Conservation (phyloP, 2,113 vertebrate species). For the Oreamnos americanus region DNA sequence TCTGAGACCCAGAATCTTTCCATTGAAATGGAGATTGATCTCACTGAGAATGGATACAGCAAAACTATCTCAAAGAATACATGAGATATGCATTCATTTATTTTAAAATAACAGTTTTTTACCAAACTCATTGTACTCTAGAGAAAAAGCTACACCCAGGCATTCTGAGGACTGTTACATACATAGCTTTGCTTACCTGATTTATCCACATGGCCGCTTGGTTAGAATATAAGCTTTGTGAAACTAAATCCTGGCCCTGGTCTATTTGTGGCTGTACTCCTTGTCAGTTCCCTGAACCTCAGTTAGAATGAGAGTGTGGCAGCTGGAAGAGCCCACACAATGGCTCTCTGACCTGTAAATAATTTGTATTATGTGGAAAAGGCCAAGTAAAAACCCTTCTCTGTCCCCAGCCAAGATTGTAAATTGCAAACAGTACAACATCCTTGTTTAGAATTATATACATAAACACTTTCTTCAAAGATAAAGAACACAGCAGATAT, state of each 20-base stretch:
- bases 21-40: background rate
- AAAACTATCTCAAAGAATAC: background rate
- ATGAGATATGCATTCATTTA: background rate
- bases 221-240: background rate
- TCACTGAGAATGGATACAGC: background rate
- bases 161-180: background rate
- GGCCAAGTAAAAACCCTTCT: background rate
- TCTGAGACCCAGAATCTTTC: background rate
- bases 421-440: background rate
- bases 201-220: background rate
- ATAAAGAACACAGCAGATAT: background rate
- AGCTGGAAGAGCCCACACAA: background rate
- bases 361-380: background rate
- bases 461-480: background rate
- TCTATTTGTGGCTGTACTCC: background rate
- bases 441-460: background rate
- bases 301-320: background rate
- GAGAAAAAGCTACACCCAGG: background rate
- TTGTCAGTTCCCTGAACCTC: background rate
- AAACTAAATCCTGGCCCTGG: background rate
- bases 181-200: background rate
- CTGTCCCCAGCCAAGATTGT: background rate
- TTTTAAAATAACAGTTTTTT: background rate
- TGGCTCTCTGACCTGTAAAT: background rate
- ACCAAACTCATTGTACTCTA: background rate